Percentiles rank a stretch among this genome's conserved stretches.
phyloP scores from a whole-genome alignment of 2,113 vertebrate genomes.

The Calyptomena viridis region DNA sequence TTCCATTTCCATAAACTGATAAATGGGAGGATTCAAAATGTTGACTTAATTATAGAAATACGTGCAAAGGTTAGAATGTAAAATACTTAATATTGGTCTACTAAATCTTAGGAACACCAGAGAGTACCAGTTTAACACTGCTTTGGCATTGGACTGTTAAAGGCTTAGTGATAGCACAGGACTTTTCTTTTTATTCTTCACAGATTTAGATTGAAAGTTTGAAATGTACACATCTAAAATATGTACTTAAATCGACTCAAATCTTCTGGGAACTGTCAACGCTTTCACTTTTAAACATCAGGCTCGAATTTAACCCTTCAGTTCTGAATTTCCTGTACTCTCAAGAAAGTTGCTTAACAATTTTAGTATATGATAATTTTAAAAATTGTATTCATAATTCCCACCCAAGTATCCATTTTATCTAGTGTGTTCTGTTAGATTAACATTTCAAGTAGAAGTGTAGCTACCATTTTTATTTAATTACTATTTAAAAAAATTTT shows the following conservation, averaged over 20 bases:
- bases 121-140: not conserved
- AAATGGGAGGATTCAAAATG: not conserved
- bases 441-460: not conserved
- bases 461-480: not conserved
- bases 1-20: not conserved
- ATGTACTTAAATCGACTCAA: not conserved
- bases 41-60: not conserved
- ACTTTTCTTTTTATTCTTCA: not conserved
- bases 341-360: not conserved
- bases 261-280: not conserved
- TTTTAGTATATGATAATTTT: not conserved
- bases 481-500: not conserved
- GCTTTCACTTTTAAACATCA: not conserved
- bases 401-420: not conserved
- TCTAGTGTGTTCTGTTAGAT: not conserved
- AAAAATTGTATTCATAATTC: not conserved
- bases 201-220: not conserved
- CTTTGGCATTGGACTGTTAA: not conserved
- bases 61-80: not conserved
- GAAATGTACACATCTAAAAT: not conserved
- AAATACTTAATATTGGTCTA: not conserved
- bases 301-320: not conserved
- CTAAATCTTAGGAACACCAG: not conserved
- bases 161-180: rapidly evolving
- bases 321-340: not conserved